Evolutionary conservation across 2,113 vertebrate genomes (phyloP), one percentile per base, ranked within the genome.

Genomic region (Mugil cephalus): DNA sequence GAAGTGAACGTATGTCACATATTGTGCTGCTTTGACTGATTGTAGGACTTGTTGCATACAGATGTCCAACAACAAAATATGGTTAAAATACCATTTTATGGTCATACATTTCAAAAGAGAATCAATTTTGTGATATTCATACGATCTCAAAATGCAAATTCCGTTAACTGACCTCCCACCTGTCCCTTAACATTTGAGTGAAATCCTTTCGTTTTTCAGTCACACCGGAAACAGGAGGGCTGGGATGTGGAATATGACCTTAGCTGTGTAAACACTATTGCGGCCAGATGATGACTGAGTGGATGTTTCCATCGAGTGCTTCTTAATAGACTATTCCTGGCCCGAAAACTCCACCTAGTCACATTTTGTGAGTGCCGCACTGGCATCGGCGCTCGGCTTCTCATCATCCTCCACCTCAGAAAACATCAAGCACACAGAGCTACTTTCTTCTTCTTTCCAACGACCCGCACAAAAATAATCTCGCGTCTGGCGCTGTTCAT

Each of bases 261-360:
- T 38, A 11, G 71, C 74, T 77, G 68, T 68, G 71, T 68, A 77
- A 84, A 87, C 83, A 81, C 10, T 4, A 51, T 35, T 73, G 74
- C 69, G 51, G 47, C 43, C 55, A 74, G 40, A 56, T 19, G 66
- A 56, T 9, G 43, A 24, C 50, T 43, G 55, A 68, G 46, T 47
- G n/a, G 14, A 68, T 50, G 21, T 84, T 87, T 90, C 84, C 81
- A 82, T 61, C 7, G 36, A 74, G 50, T 15, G 11, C 61, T 60
- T 58, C 52, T n/a, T 66, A 75, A 82, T 17, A 64, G 45, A 53
- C 58, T 82, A 87, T 77, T 79, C 77, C 38, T 47, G 55, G 67
- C 55, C 7, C 2, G 4, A 63, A 77, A 38, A n/a, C 74, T 59
- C 55, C 60, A 50, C 55, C 69, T 59, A 40, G 21, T 21, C 51